phyloP scores from a whole-genome alignment of 1,140 invertebrate species.

The Patella vulgata region DNA sequence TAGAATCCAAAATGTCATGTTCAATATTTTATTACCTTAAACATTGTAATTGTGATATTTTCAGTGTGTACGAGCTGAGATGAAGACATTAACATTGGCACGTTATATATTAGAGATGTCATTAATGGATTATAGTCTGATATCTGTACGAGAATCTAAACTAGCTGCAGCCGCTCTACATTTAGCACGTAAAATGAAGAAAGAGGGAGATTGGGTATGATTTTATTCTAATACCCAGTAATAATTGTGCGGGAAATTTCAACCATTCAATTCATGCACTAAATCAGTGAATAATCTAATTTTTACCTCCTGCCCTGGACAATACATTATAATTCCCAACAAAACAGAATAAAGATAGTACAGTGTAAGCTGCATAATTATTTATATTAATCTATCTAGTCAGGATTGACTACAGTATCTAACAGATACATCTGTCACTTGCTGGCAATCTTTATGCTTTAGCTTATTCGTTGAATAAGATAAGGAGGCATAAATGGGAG shows the following conservation, averaged over 20 bases:
- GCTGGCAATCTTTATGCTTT: no score
- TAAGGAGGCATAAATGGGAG: no score
- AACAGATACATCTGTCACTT: no score
- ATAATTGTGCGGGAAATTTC: no score
- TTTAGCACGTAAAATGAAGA: slow-evolving; percentile 84
- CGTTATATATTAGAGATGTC: slow-evolving; percentile 93
- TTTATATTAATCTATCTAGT: not conserved
- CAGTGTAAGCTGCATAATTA: not conserved
- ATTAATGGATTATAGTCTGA: slow-evolving; percentile 89
- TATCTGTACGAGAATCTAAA: slow-evolving; percentile 84
- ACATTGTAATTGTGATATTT: no score
- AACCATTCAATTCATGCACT: no score
- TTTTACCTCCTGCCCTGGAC: not conserved
- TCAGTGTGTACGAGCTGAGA: slow-evolving; percentile 87
- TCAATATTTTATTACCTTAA: no score
- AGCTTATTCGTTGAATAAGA: no score
- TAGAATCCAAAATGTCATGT: no score
- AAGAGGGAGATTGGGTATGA: slow-evolving; percentile 72
- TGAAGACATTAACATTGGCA: slow-evolving; percentile 91
- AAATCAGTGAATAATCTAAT: not conserved
- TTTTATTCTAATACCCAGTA: no score
- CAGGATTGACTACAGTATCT: not conserved
- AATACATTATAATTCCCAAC: not conserved
- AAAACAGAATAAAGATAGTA: not conserved
- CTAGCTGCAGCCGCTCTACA: slow-evolving; percentile 87